phyloP scores from a whole-genome alignment of 2,888 invertebrate genomes.

The Campoplex nolae region DNA sequence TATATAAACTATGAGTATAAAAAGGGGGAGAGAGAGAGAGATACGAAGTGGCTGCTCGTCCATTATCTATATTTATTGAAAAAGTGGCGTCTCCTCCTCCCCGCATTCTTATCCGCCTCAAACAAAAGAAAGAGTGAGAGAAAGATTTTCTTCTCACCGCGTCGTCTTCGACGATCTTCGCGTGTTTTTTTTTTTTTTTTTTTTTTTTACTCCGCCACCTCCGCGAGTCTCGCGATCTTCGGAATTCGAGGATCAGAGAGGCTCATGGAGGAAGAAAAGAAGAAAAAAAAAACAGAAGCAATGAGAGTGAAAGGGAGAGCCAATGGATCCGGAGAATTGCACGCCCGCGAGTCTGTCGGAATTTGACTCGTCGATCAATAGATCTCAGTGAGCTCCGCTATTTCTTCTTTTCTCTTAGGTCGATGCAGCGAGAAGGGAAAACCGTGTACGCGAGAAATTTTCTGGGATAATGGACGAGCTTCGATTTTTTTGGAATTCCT shows the following conservation, averaged over 20 bases:
- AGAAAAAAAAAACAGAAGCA: neutral
- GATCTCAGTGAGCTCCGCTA: conserved; percentile 25
- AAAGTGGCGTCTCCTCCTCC: conserved; percentile 40
- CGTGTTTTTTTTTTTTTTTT: conserved; percentile 29
- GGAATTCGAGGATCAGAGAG: conserved; percentile 21
- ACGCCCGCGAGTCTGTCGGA: conserved; percentile 42
- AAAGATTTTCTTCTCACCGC: conserved; percentile 41
- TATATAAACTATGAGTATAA: conserved; percentile 2
- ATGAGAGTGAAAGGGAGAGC: neutral
- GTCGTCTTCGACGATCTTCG: neutral
- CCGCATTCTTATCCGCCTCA: conserved; percentile 45
- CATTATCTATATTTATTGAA: conserved; percentile 54
- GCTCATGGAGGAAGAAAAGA: neutral
- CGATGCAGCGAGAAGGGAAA: neutral
- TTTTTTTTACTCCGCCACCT: conserved; percentile 24
- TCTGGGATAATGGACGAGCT: no score
- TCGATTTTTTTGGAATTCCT: neutral
- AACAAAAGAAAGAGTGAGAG: conserved; percentile 21
- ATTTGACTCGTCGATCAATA: conserved; percentile 56
- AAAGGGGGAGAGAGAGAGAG: conserved; percentile 1
- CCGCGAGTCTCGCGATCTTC: conserved; percentile 19
- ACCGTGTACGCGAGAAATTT: neutral
- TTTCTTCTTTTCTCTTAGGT: conserved; percentile 15
- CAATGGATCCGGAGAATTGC: conserved; percentile 45
- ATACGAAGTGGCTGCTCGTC: conserved; percentile 24